phyloP scores from a whole-genome alignment of 2,113 vertebrate genomes.

The Macheiramphus alcinus region DNA sequence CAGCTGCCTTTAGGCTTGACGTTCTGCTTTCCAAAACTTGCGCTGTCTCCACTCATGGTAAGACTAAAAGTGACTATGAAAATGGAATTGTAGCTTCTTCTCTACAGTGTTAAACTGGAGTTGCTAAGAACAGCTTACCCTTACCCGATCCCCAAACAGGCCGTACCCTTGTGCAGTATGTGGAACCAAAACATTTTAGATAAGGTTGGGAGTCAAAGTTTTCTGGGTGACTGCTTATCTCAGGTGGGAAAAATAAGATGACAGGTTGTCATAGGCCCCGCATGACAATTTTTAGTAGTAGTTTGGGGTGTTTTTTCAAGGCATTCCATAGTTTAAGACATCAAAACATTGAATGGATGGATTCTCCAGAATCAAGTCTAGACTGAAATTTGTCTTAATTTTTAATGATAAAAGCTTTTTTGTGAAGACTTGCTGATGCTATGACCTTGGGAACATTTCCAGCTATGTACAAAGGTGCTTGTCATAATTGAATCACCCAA shows the following conservation, averaged over 20 bases:
- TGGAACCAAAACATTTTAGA: background rate
- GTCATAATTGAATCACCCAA: background rate
- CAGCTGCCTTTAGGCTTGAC: background rate
- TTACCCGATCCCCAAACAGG: background rate
- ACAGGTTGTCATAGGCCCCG: background rate
- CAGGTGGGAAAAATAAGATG: background rate
- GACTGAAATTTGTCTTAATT: background rate
- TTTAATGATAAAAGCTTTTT: slow-evolving; percentile 20
- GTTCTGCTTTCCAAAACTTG: background rate
- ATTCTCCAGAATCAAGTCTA: background rate
- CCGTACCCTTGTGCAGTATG: background rate
- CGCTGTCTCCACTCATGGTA: fast-evolving
- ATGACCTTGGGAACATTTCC: background rate
- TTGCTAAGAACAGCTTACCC: background rate
- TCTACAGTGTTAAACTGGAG: background rate
- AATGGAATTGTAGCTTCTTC: background rate
- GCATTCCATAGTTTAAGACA: background rate
- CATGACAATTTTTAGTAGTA: background rate
- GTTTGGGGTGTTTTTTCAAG: background rate
- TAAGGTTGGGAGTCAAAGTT: background rate
- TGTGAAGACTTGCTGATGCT: background rate
- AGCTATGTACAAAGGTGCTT: background rate
- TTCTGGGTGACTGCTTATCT: background rate
- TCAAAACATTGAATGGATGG: background rate
- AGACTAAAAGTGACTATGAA: background rate